phyloP scores from a whole-genome alignment of 2,888 invertebrate species.

The Diloba caeruleocephala region DNA sequence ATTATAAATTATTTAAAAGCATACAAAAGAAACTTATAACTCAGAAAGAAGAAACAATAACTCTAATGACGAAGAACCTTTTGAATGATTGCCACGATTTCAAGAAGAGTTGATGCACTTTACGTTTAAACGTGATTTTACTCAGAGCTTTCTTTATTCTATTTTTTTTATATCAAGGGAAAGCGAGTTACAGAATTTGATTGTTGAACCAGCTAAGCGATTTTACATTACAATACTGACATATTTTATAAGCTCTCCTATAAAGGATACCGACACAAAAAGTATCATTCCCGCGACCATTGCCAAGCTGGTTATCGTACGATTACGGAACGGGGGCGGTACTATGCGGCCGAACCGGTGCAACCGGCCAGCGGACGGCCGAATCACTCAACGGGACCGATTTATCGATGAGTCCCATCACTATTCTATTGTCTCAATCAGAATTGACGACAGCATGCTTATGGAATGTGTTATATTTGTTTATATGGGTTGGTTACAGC shows the following conservation, averaged over 20 bases:
- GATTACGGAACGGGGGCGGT: constrained; percentile 48
- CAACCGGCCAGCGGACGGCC: constrained; percentile 55
- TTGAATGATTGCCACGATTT: too few relatives aligned
- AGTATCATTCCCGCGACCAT: constrained; percentile 34
- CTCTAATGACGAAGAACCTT: too few relatives aligned
- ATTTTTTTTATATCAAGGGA: too few relatives aligned
- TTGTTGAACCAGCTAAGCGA: too few relatives aligned
- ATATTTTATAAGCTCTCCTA: constrained; percentile 7
- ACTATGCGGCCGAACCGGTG: constrained; percentile 56
- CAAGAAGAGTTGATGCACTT: too few relatives aligned
- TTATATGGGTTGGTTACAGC: constrained; percentile 10
- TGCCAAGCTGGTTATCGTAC: constrained; percentile 45
- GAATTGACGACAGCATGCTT: constrained; percentile 23
- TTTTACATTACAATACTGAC: constrained; percentile 17
- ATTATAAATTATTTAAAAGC: too few relatives aligned
- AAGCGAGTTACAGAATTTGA: too few relatives aligned
- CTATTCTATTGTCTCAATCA: constrained; percentile 74
- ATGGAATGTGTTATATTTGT: constrained; percentile 41
- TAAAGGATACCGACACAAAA: constrained; percentile 29
- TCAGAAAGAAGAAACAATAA: too few relatives aligned
- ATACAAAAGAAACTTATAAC: too few relatives aligned
- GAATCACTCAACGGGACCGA: constrained; percentile 74
- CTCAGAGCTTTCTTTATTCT: too few relatives aligned
- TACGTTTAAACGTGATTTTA: too few relatives aligned
- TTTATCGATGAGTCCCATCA: constrained; percentile 74